A percentile compares a stretch with the other conserved stretches of the same genome.
phyloP scores from a whole-genome alignment of 1,140 invertebrate species.

The Hormaphis cornu region DNA sequence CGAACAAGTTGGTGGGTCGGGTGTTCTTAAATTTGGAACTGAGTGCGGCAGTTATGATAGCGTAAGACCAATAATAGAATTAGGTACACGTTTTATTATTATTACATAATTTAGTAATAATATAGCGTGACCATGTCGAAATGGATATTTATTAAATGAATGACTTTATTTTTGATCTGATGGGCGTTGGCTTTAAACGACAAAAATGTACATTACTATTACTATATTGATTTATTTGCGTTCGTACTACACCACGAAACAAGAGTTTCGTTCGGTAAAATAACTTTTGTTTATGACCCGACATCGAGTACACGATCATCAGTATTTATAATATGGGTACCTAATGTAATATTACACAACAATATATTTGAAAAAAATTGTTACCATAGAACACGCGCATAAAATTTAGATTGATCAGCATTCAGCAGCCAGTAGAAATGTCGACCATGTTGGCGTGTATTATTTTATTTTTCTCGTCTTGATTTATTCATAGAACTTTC shows the following conservation, averaged over 20 bases:
- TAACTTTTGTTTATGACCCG: too few relatives aligned
- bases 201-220: neutral
- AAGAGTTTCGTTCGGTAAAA: too few relatives aligned
- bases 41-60: too few relatives aligned
- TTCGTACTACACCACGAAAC: neutral
- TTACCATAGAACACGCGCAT: too few relatives aligned
- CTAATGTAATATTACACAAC: too few relatives aligned
- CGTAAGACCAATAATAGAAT: too few relatives aligned
- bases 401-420: too few relatives aligned
- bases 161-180: constrained; percentile 4
- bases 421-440: neutral
- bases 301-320: too few relatives aligned
- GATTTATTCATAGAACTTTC: constrained; percentile 17
- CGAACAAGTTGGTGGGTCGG: too few relatives aligned
- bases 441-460: neutral
- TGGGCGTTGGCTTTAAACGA: neutral
- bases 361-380: too few relatives aligned
- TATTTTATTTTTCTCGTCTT: neutral
- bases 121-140: neutral
- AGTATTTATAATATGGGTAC: too few relatives aligned
- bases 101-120: neutral
- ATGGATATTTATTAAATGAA: neutral
- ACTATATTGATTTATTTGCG: neutral
- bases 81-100: neutral
- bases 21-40: too few relatives aligned